Percentiles rank a stretch among this genome's conserved stretches.
Evolutionary conservation across 2,888 invertebrate species (phyloP).

Genomic region (Chalcosyrphus nemorum): DNA sequence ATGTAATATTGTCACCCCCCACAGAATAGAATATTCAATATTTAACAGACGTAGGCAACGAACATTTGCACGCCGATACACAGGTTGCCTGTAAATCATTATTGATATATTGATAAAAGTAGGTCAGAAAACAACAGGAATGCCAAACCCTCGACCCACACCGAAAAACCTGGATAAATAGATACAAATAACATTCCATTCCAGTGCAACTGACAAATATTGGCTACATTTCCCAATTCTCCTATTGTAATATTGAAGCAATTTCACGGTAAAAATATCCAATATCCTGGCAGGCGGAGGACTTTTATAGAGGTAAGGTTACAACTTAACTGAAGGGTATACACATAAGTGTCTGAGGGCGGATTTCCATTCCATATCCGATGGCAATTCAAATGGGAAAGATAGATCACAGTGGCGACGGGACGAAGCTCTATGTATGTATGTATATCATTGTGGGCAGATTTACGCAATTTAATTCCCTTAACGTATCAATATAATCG

Average conservation of each 20-base stretch:
- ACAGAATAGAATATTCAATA: not conserved
- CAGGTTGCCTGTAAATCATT: not conserved
- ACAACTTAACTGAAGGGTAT: not conserved
- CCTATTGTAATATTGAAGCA: constrained; percentile 17
- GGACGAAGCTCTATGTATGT: not conserved
- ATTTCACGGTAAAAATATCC: constrained; percentile 25
- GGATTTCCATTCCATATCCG: constrained; percentile 18
- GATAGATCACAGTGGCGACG: constrained; percentile 5
- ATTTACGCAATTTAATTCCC: constrained; percentile 31
- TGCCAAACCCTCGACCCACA: not conserved
- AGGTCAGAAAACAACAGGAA: not conserved
- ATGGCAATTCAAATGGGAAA: constrained; percentile 5
- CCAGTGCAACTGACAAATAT: not conserved
- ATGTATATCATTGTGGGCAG: not conserved
- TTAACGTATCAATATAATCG: constrained; percentile 4
- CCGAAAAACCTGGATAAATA: not conserved
- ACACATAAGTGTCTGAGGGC: not conserved
- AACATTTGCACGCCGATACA: not conserved
- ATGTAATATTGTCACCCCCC: not conserved
- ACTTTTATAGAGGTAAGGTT: not conserved
- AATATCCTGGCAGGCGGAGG: constrained; percentile 10
- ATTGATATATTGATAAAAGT: constrained; percentile 2
- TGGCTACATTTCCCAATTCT: not conserved
- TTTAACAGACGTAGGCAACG: not conserved
- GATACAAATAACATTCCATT: constrained; percentile 1